Base-by-base conservation (phyloP, 2,888 invertebrate genomes). In the Agrotis puta region DNA sequence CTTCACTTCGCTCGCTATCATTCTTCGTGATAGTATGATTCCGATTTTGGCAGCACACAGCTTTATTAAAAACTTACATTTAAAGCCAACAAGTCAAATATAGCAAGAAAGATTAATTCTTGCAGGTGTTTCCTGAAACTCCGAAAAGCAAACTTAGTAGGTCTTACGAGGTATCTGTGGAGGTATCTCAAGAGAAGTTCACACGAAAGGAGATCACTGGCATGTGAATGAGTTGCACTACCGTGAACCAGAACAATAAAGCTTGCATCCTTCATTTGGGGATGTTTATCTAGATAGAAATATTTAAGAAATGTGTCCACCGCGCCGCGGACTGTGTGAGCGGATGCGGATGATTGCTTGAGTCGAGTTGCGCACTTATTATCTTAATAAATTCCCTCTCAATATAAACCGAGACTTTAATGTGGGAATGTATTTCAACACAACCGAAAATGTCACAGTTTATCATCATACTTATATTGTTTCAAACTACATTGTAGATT, bases 291-390 rank as follows among this genome's bases (percentile, higher is more conserved):
- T 65, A 62, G 20, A 70, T 59, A 63, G 27, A 72, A 75, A 75
- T 70, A 81, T 81, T 78, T 66, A 75, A 81, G 68, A 73, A 68
- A 72, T 80, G 70, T 73, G 70, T 77, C 70, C 65, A 58, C 43
- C 58, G n/a, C 51, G 27, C 43, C 47, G 54, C 53, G 54, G 62
- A 59, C 64, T 66, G 71, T 86, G 89, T 76, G 89, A 90, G 85
- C 92, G 93, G 93, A 94, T 92, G 85, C 75, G 56, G 77, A 67
- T 87, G 89, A 92, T 93, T 92, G 90, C 83, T 82, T 86, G 89
- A 89, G 84, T 90, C 89, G 87, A 85, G 84, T 91, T 91, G 88
- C 89, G 88, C 63, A 73, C 74, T 82, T 82, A 85, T 84, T 84
- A 85, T 85, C 81, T 83, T 81, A 83, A 85, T 84, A 84, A 86